A percentile compares a stretch with the other conserved stretches of the same genome.
Evolutionary conservation across 2,888 invertebrate species (phyloP).

Genomic region (Chrysolina americana): DNA sequence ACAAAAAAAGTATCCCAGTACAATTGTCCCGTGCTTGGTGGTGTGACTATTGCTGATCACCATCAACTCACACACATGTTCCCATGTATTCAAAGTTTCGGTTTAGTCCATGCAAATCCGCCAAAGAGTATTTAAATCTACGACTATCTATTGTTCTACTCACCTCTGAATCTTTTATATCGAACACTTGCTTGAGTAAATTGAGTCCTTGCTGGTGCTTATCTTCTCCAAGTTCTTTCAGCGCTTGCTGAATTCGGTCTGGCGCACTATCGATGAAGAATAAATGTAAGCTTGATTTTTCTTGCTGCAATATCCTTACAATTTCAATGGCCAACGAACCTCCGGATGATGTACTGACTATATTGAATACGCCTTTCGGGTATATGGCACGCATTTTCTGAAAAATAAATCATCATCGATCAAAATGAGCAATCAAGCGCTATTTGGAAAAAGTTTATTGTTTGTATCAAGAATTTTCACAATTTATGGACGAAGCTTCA

Average conservation of each 20-base stretch:
- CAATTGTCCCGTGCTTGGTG: no score
- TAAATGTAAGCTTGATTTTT: slow-evolving; percentile 73
- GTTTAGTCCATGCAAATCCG: no score
- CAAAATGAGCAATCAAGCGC: no score
- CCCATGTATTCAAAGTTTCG: no score
- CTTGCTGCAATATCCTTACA: slow-evolving; percentile 78
- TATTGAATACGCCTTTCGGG: slow-evolving; percentile 77
- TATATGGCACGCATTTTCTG: slow-evolving; percentile 76
- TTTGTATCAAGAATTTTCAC: no score
- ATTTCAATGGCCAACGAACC: slow-evolving; percentile 86
- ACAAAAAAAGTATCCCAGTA: no score
- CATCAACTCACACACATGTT: no score
- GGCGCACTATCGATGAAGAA: slow-evolving; percentile 89
- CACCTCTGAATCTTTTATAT: slow-evolving; percentile 67
- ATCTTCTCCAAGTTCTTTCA: slow-evolving; percentile 69
- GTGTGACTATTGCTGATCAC: no score
- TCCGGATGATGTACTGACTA: slow-evolving; percentile 94
- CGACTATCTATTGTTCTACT: slow-evolving; percentile 18
- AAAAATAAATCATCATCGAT: slow-evolving; percentile 52
- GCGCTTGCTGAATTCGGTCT: slow-evolving; percentile 75
- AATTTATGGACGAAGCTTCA: no score
- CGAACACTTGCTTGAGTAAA: slow-evolving; percentile 73
- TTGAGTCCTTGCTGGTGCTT: slow-evolving; percentile 69
- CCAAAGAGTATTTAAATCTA: no score
- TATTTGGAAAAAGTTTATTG: no score